A percentile compares a stretch with the other conserved stretches of the same genome.
These are phyloP conservation scores for Pseudochaenichthys georgianus DNA, from an alignment of 2,797 vertebrate genomes.

Conservation along the genomic window DNA sequence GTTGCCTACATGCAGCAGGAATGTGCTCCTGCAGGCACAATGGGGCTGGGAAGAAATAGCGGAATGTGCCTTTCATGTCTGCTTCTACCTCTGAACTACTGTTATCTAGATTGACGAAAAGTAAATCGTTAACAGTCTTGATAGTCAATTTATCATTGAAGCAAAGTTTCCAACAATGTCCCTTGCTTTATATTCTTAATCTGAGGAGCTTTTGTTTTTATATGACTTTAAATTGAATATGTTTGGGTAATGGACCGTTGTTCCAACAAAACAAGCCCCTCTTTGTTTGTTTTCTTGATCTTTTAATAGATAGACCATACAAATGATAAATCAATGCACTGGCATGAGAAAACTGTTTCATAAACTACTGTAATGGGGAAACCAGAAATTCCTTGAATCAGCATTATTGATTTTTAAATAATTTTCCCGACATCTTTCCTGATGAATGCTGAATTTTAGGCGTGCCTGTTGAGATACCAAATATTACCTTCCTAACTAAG, in stretches of 20 bases:
- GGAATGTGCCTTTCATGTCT: constrained; percentile 53
- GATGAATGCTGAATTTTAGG: background rate
- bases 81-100: constrained; percentile 1
- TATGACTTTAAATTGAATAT: background rate
- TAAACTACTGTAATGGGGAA: background rate
- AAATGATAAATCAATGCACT: background rate
- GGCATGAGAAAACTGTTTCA: background rate
- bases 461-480: background rate
- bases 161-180: background rate
- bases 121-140: background rate
- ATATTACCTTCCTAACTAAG: no score
- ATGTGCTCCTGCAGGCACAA: constrained; percentile 67
- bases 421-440: background rate
- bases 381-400: background rate
- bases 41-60: constrained; percentile 20
- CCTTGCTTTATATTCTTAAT: background rate
- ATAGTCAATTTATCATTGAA: background rate
- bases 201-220: background rate
- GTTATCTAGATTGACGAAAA: background rate
- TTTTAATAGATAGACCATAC: background rate
- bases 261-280: background rate
- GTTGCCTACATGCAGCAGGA: constrained; percentile 52
- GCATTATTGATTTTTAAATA: background rate
- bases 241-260: background rate
- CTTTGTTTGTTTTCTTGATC: background rate